A percentile compares a stretch with the other conserved stretches of the same genome.
phyloP scores from a whole-genome alignment of 2,888 invertebrate genomes.

The Xanthorhoe spadicearia region DNA sequence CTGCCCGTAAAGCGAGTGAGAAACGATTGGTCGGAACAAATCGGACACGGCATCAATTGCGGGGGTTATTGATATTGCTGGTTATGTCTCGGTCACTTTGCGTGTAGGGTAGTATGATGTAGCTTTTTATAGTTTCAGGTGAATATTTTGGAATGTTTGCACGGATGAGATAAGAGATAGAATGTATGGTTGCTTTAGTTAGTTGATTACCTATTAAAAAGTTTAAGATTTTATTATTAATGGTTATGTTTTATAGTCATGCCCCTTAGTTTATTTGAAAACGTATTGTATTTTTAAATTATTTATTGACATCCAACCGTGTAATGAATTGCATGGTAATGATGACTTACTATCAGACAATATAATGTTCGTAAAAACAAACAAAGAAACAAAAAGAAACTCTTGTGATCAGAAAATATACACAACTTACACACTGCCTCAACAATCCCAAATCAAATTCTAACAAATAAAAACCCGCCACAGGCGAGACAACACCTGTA shows the following conservation, averaged over 20 bases:
- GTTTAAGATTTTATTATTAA: too few species aligned
- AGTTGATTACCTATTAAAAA: too few species aligned
- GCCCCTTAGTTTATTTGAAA: too few species aligned
- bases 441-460: conserved; percentile 45
- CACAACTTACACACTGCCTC: conserved; percentile 5
- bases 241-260: too few species aligned
- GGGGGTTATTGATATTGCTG: conserved; percentile 79
- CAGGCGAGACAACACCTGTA: conserved; percentile 79
- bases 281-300: too few species aligned
- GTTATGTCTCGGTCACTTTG: conserved; percentile 35
- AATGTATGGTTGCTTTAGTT: background rate
- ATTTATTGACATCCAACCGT: too few species aligned
- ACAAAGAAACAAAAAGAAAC: conserved; percentile 3
- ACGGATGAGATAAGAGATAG: background rate
- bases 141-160: background rate
- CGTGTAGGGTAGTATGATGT: conserved; percentile 22
- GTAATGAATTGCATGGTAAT: too few species aligned
- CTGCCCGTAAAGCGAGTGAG: conserved; percentile 75
- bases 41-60: conserved; percentile 82
- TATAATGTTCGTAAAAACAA: conserved; percentile 9
- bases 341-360: too few species aligned
- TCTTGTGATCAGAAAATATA: background rate
- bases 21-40: conserved; percentile 74
- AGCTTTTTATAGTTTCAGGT: conserved; percentile 5
- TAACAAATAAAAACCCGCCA: conserved; percentile 49